Evolutionary conservation across 2,888 invertebrate species (phyloP).

Genomic region (Autographa gamma): DNA sequence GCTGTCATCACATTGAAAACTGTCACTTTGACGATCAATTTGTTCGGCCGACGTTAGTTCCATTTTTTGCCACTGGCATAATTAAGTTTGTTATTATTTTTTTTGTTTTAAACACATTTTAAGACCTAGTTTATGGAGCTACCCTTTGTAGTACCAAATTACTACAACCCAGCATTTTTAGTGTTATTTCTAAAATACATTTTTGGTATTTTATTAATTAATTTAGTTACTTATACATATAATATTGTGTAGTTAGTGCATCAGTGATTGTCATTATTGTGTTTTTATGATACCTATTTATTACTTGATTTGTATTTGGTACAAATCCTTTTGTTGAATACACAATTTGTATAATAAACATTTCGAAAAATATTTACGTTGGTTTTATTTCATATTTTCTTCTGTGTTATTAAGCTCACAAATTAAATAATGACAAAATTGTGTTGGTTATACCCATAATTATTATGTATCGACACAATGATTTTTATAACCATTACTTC

Average conservation of each 20-base stretch:
- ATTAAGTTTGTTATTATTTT: background rate
- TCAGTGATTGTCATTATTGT: slow-evolving; percentile 53
- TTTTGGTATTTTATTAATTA: slow-evolving; percentile 54
- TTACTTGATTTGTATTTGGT: slow-evolving; percentile 51
- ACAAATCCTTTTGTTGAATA: slow-evolving; percentile 54
- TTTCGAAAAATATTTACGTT: slow-evolving; percentile 44
- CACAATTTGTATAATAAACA: slow-evolving; percentile 57
- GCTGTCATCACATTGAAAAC: background rate
- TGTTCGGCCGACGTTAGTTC: background rate
- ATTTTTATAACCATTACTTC: too few relatives aligned
- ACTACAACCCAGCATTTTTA: slow-evolving; percentile 54
- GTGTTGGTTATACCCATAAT: too few relatives aligned
- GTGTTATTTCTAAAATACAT: slow-evolving; percentile 51
- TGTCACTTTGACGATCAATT: background rate
- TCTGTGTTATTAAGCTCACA: too few relatives aligned
- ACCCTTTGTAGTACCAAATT: slow-evolving; percentile 43
- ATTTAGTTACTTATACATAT: slow-evolving; percentile 31
- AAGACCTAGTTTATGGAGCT: slow-evolving; percentile 50
- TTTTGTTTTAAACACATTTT: background rate
- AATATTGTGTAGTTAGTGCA: slow-evolving; percentile 31
- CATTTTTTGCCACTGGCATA: background rate
- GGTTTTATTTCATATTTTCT: slow-evolving; percentile 10
- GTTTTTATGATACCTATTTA: slow-evolving; percentile 51
- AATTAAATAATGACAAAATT: too few relatives aligned
- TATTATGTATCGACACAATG: too few relatives aligned